Evolutionary conservation across 2,797 vertebrate species (phyloP).

Genomic region (Pipistrellus kuhlii): DNA sequence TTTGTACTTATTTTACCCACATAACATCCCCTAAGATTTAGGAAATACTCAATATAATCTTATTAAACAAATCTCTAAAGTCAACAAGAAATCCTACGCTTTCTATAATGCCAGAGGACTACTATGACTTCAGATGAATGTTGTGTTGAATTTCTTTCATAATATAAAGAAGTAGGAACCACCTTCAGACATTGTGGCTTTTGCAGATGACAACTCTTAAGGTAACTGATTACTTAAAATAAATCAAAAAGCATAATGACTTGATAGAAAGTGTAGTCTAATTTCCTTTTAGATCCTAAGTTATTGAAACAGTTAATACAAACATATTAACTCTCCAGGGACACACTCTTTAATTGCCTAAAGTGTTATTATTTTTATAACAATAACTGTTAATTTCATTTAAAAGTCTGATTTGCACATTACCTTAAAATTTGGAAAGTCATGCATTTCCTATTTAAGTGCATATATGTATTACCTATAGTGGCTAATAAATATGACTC

Average conservation of each 20-base stretch:
- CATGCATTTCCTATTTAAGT: neutral
- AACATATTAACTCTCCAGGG: conserved; percentile 38
- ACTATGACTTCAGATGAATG: neutral
- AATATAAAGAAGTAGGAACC: conserved; percentile 44
- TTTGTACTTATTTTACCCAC: conserved; percentile 54
- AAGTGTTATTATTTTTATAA: conserved; percentile 43
- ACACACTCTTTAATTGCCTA: conserved; percentile 32
- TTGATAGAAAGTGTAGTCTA: conserved; percentile 71
- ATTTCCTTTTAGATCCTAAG: conserved; percentile 71
- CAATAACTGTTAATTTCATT: neutral
- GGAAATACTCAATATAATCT: conserved; percentile 49
- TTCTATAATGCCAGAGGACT: neutral
- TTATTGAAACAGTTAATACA: neutral
- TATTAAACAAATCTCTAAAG: conserved; percentile 64
- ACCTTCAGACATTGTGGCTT: neutral
- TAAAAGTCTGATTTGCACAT: neutral
- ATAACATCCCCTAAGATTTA: neutral
- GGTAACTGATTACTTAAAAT: conserved; percentile 58
- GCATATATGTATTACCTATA: neutral
- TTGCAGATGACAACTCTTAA: conserved; percentile 62
- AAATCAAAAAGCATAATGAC: conserved; percentile 68
- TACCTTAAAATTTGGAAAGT: neutral
- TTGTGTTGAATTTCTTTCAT: conserved; percentile 55
- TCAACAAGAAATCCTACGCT: neutral
- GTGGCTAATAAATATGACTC: neutral